Percentiles rank a stretch among this genome's conserved stretches.
These are phyloP conservation scores for Prolemur simus DNA, from an alignment of 2,113 vertebrate genomes.

Conservation along the genomic window DNA sequence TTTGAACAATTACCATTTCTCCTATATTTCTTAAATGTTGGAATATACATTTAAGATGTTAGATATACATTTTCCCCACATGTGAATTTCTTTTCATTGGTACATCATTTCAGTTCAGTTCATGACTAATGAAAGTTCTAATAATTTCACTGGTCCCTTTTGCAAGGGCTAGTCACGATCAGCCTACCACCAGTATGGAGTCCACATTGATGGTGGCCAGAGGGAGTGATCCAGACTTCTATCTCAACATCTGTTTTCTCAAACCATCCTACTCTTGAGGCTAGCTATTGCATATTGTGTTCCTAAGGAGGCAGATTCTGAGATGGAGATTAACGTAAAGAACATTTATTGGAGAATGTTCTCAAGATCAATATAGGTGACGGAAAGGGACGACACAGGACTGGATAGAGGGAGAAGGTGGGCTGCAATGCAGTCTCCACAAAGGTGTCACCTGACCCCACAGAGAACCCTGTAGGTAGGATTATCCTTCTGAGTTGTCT, in stretches of 20 bases:
- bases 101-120: background rate
- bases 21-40: background rate
- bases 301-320: background rate
- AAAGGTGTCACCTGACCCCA: background rate
- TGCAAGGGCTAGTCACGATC: background rate
- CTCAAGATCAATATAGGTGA: background rate
- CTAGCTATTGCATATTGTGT: background rate
- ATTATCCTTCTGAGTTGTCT: background rate
- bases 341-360: background rate
- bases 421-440: no score
- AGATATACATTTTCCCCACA: no score
- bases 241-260: background rate
- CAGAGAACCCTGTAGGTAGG: background rate
- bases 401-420: background rate
- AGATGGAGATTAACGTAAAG: background rate
- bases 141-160: background rate
- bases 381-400: background rate
- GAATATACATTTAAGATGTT: no score
- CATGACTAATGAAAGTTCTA: background rate
- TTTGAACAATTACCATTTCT: background rate
- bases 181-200: background rate
- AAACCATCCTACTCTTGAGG: background rate
- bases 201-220: background rate
- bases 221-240: background rate
- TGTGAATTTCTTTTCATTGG: background rate